Conservation (phyloP, 2,797 vertebrate genomes). For the Danio kyathit region DNA sequence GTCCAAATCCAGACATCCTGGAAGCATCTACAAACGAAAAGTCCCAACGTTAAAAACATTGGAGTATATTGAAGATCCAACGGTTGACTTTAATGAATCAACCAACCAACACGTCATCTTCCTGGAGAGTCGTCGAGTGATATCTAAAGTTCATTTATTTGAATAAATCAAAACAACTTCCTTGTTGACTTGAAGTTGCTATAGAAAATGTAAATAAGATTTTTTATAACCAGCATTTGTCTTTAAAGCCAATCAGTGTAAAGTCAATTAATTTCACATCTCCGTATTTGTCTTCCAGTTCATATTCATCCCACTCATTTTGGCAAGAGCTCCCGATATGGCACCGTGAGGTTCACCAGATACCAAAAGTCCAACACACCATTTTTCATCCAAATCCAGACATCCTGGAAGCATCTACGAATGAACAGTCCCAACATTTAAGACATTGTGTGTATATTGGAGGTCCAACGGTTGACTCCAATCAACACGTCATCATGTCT, state of each 20-base stretch:
- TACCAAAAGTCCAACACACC: constrained; percentile 91
- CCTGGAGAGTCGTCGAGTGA: no score
- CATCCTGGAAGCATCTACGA: neutral
- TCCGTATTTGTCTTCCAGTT: no score
- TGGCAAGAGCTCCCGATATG: constrained; percentile 75
- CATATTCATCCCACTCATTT: neutral
- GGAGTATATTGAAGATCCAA: neutral
- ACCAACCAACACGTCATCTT: no score
- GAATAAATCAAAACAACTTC: no score
- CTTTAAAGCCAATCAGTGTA: neutral
- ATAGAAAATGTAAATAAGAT: neutral
- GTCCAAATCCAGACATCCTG: neutral
- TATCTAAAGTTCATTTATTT: no score
- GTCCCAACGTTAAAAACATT: neutral
- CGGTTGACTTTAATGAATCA: no score
- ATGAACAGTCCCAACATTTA: neutral
- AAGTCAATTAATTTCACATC: no score
- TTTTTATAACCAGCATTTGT: neutral
- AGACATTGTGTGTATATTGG: neutral
- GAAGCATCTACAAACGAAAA: neutral
- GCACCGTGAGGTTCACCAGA: constrained; percentile 79
- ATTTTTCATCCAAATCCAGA: constrained; percentile 51
- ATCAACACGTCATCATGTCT: neutral
- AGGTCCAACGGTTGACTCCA: neutral
- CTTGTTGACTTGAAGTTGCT: no score